Conservation (phyloP, 2,113 vertebrate species). For the Plecturocebus donacophilus region DNA sequence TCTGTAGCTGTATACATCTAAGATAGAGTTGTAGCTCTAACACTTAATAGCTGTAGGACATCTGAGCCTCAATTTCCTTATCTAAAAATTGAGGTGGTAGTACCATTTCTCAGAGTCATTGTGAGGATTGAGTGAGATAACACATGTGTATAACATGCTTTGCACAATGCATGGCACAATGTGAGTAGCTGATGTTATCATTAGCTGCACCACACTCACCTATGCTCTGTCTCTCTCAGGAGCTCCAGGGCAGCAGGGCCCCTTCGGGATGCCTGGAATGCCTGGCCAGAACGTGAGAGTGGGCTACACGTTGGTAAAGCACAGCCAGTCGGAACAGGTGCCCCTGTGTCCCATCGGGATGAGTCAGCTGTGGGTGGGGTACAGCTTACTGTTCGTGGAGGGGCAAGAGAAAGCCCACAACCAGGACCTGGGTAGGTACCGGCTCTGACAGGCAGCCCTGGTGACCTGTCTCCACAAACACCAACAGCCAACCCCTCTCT, state of each 20-base stretch:
- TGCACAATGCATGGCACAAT: neutral
- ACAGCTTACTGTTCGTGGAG: conserved; percentile 96
- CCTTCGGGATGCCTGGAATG: conserved; percentile 83
- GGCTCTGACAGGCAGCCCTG: neutral
- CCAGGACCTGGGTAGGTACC: conserved; percentile 93
- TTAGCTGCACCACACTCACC: neutral
- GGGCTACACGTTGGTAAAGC: conserved; percentile 94
- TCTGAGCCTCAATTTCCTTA: neutral
- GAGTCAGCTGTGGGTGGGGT: conserved; percentile 95
- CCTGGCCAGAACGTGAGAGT: conserved; percentile 86
- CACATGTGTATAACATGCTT: neutral
- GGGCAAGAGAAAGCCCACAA: conserved; percentile 98
- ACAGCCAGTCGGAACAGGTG: conserved; percentile 93
- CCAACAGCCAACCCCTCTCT: neutral
- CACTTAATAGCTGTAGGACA: neutral
- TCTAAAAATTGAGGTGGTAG: neutral
- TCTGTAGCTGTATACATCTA: neutral
- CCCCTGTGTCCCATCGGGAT: conserved; percentile 94
- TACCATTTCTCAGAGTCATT: neutral
- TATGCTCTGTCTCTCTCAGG: conserved; percentile 74
- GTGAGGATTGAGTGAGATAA: neutral
- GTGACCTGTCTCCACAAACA: neutral
- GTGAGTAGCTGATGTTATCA: neutral
- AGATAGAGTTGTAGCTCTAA: neutral
- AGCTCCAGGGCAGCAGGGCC: conserved; percentile 80